Conservation (phyloP, 1,140 invertebrate species). For the Delia radicum region DNA sequence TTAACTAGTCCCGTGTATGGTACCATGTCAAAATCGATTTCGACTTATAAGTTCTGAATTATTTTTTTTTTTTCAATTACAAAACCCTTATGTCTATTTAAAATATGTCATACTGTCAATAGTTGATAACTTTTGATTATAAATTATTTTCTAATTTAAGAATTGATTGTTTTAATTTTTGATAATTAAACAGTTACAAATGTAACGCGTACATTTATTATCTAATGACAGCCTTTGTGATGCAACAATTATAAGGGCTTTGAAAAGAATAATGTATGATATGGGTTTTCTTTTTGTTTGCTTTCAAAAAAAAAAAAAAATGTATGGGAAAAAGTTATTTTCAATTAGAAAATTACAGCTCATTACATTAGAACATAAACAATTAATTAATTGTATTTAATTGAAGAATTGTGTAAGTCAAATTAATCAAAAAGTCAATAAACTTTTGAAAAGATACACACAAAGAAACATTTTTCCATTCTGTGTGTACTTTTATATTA, state of each 20-base stretch:
- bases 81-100: no score
- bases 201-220: not conserved
- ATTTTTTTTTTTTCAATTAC: no score
- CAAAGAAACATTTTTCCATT: not conserved
- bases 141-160: not conserved
- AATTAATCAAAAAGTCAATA: not conserved
- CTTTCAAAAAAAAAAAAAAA: not conserved
- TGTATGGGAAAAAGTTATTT: not conserved
- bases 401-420: not conserved
- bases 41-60: no score
- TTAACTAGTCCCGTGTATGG: no score
- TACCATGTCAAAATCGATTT: no score
- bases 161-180: not conserved
- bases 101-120: no score
- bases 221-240: not conserved
- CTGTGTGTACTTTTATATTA: no score
- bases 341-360: not conserved
- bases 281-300: no score
- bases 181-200: not conserved
- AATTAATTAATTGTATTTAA: not conserved
- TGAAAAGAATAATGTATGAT: no score
- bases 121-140: not conserved
- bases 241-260: not conserved
- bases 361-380: not conserved
- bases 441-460: not conserved